A percentile compares a stretch with the other conserved stretches of the same genome.
These are phyloP conservation scores for Lepisosteus oculatus DNA, from an alignment of 2,113 vertebrate species.

Conservation along the genomic window DNA sequence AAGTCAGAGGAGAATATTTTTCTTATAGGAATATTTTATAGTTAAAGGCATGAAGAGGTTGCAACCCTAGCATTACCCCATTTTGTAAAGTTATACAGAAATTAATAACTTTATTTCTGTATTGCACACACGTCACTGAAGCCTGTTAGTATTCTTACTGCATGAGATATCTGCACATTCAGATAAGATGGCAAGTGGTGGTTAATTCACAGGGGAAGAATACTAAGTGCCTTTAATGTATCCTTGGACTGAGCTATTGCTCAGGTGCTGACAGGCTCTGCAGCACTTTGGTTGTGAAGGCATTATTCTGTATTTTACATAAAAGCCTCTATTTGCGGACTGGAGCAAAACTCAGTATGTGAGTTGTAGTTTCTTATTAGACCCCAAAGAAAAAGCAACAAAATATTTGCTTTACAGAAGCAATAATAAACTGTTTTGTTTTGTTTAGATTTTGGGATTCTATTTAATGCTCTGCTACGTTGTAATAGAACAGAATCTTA, in stretches of 20 bases:
- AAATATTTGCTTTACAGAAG: neutral
- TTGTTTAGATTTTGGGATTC: neutral
- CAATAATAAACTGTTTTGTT: neutral
- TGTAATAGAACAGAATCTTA: too few species aligned
- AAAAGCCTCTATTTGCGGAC: too few species aligned
- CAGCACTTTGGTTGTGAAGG: neutral
- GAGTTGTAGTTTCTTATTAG: too few species aligned
- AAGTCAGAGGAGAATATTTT: neutral
- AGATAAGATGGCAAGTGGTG: neutral
- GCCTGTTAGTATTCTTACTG: neutral
- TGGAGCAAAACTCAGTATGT: too few species aligned
- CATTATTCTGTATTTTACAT: too few species aligned
- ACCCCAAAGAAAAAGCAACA: too few species aligned
- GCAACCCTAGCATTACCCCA: neutral
- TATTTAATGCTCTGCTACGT: neutral
- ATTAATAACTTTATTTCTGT: neutral
- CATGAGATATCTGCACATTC: neutral
- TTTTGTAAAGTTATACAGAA: neutral
- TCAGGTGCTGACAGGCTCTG: neutral
- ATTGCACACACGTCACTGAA: neutral
- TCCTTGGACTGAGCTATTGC: too few species aligned
- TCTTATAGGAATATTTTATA: neutral
- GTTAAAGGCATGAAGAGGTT: neutral
- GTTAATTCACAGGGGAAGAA: neutral
- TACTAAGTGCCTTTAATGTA: constrained; percentile 5